phyloP scores from a whole-genome alignment of 2,797 vertebrate species.

The Bucorvus abyssinicus region DNA sequence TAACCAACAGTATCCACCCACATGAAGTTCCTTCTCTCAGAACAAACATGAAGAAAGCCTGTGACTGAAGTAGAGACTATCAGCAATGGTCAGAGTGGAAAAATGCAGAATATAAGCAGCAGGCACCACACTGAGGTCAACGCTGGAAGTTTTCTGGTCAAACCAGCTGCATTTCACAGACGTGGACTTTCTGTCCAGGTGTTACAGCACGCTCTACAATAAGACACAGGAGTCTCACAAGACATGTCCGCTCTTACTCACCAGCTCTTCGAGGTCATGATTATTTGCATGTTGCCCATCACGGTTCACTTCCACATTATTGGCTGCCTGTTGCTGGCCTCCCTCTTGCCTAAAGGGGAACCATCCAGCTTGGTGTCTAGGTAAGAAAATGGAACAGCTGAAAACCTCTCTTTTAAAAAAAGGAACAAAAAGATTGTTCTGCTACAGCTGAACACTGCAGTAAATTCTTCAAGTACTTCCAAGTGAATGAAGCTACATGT shows the following conservation, averaged over 20 bases:
- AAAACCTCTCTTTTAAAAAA: neutral
- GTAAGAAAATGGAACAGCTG: constrained; percentile 41
- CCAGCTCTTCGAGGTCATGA: constrained; percentile 90
- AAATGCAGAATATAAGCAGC: neutral
- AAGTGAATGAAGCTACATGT: neutral
- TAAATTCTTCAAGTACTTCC: neutral
- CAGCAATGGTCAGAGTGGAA: neutral
- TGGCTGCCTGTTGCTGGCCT: constrained; percentile 79
- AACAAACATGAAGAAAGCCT: neutral
- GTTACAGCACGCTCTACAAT: neutral
- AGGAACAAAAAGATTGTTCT: neutral
- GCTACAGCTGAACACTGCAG: neutral
- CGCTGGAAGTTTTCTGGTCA: neutral
- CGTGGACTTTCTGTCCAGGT: neutral
- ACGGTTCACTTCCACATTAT: constrained; percentile 79
- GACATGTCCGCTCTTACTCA: constrained; percentile 56
- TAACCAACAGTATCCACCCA: neutral
- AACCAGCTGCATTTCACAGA: neutral
- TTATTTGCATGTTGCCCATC: constrained; percentile 82
- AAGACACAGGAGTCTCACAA: neutral
- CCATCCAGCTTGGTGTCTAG: constrained; percentile 93
- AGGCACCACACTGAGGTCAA: neutral
- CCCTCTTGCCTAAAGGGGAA: constrained; percentile 93
- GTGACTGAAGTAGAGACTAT: neutral
- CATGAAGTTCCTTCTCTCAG: neutral